phyloP scores from a whole-genome alignment of 1,140 invertebrate species.

The Heliconius hewitsoni region DNA sequence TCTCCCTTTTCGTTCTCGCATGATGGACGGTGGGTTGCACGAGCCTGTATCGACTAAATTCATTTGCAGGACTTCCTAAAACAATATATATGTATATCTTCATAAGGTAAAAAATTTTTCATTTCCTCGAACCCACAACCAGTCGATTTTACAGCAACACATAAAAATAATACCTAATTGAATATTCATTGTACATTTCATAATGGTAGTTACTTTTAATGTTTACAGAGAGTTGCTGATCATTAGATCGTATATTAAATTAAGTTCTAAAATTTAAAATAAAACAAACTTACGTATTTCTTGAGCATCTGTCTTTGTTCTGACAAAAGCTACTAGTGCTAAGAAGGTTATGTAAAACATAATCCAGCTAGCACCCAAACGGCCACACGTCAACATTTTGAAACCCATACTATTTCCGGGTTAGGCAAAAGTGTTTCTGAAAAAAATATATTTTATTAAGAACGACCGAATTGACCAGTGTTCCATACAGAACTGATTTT shows the following conservation, averaged over 20 bases:
- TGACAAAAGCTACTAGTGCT: slow-evolving; percentile 31
- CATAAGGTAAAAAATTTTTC: too few relatives aligned
- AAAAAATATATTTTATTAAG: too few relatives aligned
- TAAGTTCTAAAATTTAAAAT: background rate
- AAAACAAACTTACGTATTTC: slow-evolving; percentile 62
- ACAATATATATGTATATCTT: slow-evolving; percentile 43
- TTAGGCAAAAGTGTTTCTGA: too few relatives aligned
- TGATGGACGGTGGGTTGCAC: slow-evolving; percentile 87
- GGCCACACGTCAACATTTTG: slow-evolving; percentile 62
- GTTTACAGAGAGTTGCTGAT: background rate
- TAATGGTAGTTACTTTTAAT: background rate
- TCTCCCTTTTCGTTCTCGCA: slow-evolving; percentile 86
- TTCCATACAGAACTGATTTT: too few relatives aligned
- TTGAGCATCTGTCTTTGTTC: slow-evolving; percentile 66
- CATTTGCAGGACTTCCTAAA: slow-evolving; percentile 83
- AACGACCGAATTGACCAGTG: too few relatives aligned
- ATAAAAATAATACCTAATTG: too few relatives aligned
- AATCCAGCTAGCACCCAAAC: slow-evolving; percentile 60
- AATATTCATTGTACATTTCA: too few relatives aligned
- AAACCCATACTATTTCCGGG: background rate
- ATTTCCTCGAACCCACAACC: too few relatives aligned
- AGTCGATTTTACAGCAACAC: too few relatives aligned
- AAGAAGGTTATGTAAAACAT: slow-evolving; percentile 66
- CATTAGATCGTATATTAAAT: background rate
- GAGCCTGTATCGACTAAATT: slow-evolving; percentile 86